Conservation (phyloP, 2,888 invertebrate genomes). For the Miltochrista miniata region DNA sequence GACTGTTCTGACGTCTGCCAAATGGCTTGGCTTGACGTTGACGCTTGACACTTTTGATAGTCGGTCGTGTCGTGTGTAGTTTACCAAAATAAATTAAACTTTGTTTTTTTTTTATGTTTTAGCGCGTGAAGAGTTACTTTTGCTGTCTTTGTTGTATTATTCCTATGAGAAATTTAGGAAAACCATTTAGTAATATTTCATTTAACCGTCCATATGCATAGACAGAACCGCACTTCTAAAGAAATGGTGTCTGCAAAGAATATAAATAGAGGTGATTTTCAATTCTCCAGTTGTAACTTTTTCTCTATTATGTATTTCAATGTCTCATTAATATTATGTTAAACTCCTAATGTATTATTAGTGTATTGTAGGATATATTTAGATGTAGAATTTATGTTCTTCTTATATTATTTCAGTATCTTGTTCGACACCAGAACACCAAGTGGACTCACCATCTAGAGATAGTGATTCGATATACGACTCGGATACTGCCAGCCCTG, state of each 20-base stretch:
- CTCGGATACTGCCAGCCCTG: conserved; percentile 74
- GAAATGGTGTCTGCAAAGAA: conserved; percentile 67
- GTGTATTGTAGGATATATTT: no score
- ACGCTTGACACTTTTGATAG: no score
- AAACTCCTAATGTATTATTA: background rate
- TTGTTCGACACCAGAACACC: conserved; percentile 73
- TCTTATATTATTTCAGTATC: conserved; percentile 55
- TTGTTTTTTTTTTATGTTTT: no score
- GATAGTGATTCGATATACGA: conserved; percentile 73
- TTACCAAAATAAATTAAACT: no score
- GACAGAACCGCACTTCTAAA: conserved; percentile 35
- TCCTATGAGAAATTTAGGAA: conserved; percentile 9
- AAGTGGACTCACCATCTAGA: conserved; percentile 66
- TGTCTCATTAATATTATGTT: no score
- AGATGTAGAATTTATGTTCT: background rate
- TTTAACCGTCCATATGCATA: conserved; percentile 46
- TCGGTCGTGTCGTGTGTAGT: no score
- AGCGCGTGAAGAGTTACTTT: background rate
- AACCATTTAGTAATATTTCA: conserved; percentile 1
- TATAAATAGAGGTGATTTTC: conserved; percentile 55
- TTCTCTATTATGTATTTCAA: no score
- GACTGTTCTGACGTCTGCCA: no score
- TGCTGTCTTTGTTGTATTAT: background rate
- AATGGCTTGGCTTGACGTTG: no score
- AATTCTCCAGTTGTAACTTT: background rate